A percentile compares a stretch with the other conserved stretches of the same genome.
Evolutionary conservation across 2,113 vertebrate species (phyloP).

Genomic region (human): DNA sequence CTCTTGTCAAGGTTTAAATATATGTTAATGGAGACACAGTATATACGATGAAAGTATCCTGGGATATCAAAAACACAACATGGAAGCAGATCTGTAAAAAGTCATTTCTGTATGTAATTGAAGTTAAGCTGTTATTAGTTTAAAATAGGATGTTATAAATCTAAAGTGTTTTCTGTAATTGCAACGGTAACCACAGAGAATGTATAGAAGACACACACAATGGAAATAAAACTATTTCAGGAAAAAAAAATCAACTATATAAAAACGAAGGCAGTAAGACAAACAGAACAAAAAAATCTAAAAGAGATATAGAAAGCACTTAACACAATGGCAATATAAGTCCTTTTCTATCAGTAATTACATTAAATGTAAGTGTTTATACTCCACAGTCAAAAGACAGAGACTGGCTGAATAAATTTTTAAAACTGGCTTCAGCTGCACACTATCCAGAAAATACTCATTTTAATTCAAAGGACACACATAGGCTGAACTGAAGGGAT

Average conservation of each 20-base stretch:
- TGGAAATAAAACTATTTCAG: neutral
- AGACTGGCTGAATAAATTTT: neutral
- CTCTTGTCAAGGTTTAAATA: neutral
- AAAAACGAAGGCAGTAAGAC: neutral
- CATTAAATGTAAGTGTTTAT: neutral
- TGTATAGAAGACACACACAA: neutral
- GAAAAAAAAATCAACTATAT: neutral
- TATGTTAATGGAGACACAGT: neutral
- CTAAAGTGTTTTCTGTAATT: neutral
- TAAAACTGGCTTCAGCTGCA: neutral
- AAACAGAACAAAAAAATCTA: neutral
- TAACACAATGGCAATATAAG: neutral
- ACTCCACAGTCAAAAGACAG: neutral
- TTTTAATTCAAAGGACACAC: neutral
- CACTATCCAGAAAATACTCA: neutral
- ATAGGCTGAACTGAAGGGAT: neutral
- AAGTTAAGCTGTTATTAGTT: neutral
- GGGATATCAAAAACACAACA: neutral
- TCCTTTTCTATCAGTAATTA: neutral
- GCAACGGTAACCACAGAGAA: neutral
- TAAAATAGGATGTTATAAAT: neutral
- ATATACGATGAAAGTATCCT: neutral
- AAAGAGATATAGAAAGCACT: neutral
- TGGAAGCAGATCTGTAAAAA: neutral
- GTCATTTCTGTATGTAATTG: neutral